Base-by-base conservation (phyloP, 1,140 invertebrate genomes). In the Thalassaphorura encarpata region DNA sequence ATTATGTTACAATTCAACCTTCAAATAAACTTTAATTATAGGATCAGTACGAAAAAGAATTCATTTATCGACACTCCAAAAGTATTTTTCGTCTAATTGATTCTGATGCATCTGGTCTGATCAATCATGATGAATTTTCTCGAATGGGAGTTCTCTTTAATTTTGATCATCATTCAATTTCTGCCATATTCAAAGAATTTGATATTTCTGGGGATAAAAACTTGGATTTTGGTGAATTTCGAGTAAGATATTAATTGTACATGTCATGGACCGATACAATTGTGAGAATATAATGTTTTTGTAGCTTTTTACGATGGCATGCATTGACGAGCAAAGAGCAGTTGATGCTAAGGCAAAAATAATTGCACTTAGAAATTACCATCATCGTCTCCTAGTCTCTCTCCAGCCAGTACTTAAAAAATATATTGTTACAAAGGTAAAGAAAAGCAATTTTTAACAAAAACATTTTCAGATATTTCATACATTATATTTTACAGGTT, bases 71-170 rank as follows among this genome's bases (percentile, higher is more conserved):
- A 3, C 69, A 70, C 51, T 66, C 67, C 16, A 58, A 60, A 39
- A 68, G 65, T 33, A 68, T 69, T n/a, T 70, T 70, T 53, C 64
- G 67, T 24, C 48, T 70, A 26, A 54, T 70, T 48, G 68, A 70
- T 50, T 58, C 62, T 26, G 69, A 70, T 52, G 60, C 54, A 21
- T 70, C 69, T 13, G 68, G 66, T 27, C 46, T 63, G 19, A 62
- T 70, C 3, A 67, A 61, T 13, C 55, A 43, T 8, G 56, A 62
- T 26, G 69, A 70, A 50, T 70, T 70, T 48, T 52, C 52, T 24
- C 62, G 60, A 39, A 67, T 68, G 52, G 69, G 69, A 26, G 67
- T 70, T 46, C 42, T 70, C 3, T 70, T 69, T 46, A 70, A 70
- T 52, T 67, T 70, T 50, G 60, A 66, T 36, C 19, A 51, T 16